phyloP scores from a whole-genome alignment of 2,888 invertebrate species.

The Tanytarsus gracilentus region DNA sequence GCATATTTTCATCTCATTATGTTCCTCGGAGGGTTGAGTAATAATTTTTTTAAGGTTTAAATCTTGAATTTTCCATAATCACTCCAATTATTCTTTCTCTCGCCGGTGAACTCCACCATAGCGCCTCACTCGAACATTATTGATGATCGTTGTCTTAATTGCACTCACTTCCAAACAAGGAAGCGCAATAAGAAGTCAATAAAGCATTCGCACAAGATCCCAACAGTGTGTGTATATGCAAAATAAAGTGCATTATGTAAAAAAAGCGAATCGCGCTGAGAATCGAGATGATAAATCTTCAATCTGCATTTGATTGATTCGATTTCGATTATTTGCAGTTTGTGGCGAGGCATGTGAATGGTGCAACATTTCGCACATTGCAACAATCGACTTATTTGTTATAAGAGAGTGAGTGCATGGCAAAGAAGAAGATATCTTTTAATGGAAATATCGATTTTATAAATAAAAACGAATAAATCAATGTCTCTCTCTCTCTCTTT shows the following conservation, averaged over 20 bases:
- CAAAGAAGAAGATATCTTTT: constrained; percentile 1
- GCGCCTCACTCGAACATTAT: neutral
- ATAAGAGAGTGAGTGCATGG: neutral
- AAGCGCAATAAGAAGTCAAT: constrained; percentile 11
- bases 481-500: neutral
- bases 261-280: neutral
- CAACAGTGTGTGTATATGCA: neutral
- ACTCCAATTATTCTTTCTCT: no score
- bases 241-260: constrained; percentile 13
- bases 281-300: constrained; percentile 12
- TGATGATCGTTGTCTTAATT: constrained; percentile 25
- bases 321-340: constrained; percentile 14
- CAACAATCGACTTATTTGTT: neutral
- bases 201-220: neutral
- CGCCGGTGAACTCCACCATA: no score
- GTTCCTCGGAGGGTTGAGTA: no score
- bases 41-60: no score
- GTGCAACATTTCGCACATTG: constrained; percentile 7
- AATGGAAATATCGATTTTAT: constrained; percentile 24
- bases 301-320: constrained; percentile 21
- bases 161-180: constrained; percentile 9
- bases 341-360: neutral
- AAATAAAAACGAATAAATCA: constrained; percentile 21
- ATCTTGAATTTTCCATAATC: no score
- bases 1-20: no score